Evolutionary conservation across 2,797 vertebrate species (phyloP).

Genomic region (Mus caroli): DNA sequence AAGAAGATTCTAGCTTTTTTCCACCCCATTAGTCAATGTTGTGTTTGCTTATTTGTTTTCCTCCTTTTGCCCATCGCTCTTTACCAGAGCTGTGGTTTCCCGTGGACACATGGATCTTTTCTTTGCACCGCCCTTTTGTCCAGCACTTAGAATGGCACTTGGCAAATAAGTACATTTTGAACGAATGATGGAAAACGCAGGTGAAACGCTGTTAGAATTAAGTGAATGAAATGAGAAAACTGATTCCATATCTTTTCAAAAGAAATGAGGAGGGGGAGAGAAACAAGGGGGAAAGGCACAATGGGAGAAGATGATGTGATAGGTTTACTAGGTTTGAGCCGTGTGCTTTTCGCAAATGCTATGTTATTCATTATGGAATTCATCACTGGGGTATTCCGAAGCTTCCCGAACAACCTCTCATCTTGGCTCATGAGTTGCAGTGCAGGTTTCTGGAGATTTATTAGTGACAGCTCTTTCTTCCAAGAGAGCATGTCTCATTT

Average conservation of each 20-base stretch:
- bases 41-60: constrained; percentile 12
- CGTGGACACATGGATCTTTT: background rate
- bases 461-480: constrained; percentile 6
- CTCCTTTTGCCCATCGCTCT: background rate
- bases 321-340: background rate
- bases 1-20: background rate
- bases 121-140: background rate
- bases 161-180: constrained; percentile 9
- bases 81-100: background rate
- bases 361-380: background rate
- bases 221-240: background rate
- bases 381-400: background rate
- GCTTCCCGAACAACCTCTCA: background rate
- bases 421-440: background rate
- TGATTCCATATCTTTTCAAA: background rate
- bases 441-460: background rate
- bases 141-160: background rate
- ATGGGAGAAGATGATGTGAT: background rate
- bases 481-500: background rate
- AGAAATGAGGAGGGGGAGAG: background rate
- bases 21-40: background rate
- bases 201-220: background rate
- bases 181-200: background rate
- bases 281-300: background rate
- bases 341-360: background rate